Evolutionary conservation across 1,140 invertebrate species (phyloP), one percentile per base, ranked within the genome.

Genomic region (Drosophila saltans): DNA sequence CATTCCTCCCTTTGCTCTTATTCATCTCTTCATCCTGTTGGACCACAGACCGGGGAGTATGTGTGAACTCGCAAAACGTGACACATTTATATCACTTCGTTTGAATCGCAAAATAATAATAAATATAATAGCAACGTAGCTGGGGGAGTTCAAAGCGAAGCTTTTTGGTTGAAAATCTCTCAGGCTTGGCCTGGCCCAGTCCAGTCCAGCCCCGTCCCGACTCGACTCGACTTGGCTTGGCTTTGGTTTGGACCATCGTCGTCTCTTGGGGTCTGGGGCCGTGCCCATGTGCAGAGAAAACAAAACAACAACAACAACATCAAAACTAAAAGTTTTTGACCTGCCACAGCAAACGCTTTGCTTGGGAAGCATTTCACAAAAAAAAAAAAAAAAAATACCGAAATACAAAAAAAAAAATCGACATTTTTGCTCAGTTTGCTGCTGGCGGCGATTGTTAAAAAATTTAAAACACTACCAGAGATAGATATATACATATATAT

Each of bases 1-100:
- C 16, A 6, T 28, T 24, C 28, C 30, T 21, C 56, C 56, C 16
- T 3, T 28, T 33, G 11, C 30, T 39, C 56, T 39, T 10, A 10
- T 55, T 26, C 48, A 55, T 21, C 26, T 24, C n/a, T 11, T 55
- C 33, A 36, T 36, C 33, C 45, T 52, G 65, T 52, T 60, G 59
- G 75, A 66, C 75, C 75, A 62, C 59, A 43, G 63, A 69, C 48
- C 69, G 68, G 68, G 61, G 74, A 88, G 80, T 90, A 89, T 89
- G 84, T 89, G 84, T 89, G 84, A 89, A 89, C 85, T 89, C 85
- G 84, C 76, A 89, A 89, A 89, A 89, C 84, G 84, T 89, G 84
- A 89, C 84, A 89, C 84, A 89, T 89, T 89, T 90, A 89, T 89
- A 89, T 89, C 84, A 89, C 84, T 89, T 89, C 84, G 84, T 89